Evolutionary conservation across 2,888 invertebrate species (phyloP).

Genomic region (Minunthozetes semirufus): DNA sequence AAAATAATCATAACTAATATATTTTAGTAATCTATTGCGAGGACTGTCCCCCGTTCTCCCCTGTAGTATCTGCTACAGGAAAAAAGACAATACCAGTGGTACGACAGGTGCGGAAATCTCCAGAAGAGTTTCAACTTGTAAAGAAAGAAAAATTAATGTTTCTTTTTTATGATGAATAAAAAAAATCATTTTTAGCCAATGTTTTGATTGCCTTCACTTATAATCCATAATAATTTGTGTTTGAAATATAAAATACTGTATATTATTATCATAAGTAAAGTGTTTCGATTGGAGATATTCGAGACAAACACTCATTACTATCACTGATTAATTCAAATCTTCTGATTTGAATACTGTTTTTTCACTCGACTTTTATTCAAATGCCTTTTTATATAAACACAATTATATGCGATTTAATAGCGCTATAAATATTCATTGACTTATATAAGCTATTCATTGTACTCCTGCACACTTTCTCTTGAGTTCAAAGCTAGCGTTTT

Average conservation of each 20-base stretch:
- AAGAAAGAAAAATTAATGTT: not conserved
- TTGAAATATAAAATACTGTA: not conserved
- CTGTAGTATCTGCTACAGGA: not conserved
- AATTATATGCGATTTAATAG: too few species aligned
- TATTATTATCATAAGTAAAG: too few species aligned
- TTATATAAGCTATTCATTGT: too few species aligned
- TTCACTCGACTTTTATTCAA: too few species aligned
- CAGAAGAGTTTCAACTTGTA: not conserved
- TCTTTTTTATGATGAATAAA: not conserved
- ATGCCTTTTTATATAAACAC: too few species aligned
- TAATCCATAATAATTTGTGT: not conserved
- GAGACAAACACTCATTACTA: too few species aligned
- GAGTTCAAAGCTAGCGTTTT: too few species aligned
- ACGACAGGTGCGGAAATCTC: not conserved
- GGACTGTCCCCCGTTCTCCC: not conserved
- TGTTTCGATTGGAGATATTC: too few species aligned
- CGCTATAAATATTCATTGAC: too few species aligned
- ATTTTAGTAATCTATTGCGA: not conserved
- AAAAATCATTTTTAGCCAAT: conserved; percentile 3
- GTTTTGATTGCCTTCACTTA: not conserved
- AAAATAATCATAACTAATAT: conserved; percentile 28
- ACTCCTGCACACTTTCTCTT: too few species aligned
- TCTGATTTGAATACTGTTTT: too few species aligned
- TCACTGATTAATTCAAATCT: too few species aligned
- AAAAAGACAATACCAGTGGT: not conserved